Percentiles rank a stretch among this genome's conserved stretches.
These are phyloP conservation scores for Brachynemurus nebulosus DNA, from an alignment of 2,888 invertebrate species.

Conservation along the genomic window DNA sequence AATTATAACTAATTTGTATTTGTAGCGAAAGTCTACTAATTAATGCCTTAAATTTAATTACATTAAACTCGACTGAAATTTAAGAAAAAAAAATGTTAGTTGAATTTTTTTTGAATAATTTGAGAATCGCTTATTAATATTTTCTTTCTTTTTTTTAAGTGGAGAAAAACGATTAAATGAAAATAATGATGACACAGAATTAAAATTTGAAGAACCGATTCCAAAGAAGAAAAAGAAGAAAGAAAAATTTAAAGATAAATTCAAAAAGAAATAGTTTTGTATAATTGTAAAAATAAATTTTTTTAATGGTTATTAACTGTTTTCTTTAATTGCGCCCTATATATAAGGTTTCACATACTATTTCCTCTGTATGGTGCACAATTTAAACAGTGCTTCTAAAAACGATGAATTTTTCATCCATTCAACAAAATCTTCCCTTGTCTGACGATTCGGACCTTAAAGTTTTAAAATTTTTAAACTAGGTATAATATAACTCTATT, in stretches of 20 bases:
- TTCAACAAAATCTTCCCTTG: no score
- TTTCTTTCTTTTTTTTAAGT: conserved; percentile 11
- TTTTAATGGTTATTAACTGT: background rate
- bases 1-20: conserved; percentile 2
- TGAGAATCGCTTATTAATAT: background rate
- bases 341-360: no score
- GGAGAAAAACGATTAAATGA: conserved; percentile 14
- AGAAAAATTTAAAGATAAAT: background rate
- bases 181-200: conserved; percentile 2
- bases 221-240: conserved; percentile 6
- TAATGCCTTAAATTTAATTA: no score
- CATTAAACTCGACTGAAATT: background rate
- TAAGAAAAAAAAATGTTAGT: background rate
- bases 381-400: no score
- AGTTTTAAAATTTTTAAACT: no score
- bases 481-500: no score
- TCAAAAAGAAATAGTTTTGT: conserved; percentile 1
- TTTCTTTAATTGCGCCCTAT: no score
- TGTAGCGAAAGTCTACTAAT: no score
- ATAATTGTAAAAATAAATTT: no score
- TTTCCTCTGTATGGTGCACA: no score
- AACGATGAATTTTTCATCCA: no score
- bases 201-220: background rate
- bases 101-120: background rate
- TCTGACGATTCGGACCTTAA: no score